Evolutionary conservation across 35 echinoderm and acorn worm genomes (phyloP).

Genomic region (Stichopus chloronotus): DNA sequence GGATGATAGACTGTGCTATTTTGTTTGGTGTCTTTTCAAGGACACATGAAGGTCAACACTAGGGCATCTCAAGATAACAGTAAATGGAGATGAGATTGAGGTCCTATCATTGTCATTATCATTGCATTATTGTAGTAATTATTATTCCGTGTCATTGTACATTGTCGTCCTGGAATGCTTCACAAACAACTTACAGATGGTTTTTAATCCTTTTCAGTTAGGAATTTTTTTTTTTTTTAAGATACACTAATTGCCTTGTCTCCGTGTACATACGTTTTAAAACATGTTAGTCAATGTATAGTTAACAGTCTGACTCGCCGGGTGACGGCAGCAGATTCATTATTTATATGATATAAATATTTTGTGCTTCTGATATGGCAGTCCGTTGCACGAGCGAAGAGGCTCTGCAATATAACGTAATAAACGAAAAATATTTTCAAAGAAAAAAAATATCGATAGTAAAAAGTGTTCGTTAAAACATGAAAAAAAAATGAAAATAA

Average conservation of each 20-base stretch:
- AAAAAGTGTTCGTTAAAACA: constrained; percentile 32
- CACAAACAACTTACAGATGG: too few species aligned
- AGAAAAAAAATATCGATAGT: neutral
- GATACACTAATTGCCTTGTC: constrained; percentile 11
- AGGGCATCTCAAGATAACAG: too few species aligned
- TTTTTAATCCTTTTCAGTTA: too few species aligned
- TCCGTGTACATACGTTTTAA: neutral
- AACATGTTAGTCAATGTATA: constrained; percentile 34
- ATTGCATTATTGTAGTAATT: too few species aligned
- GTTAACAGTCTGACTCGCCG: constrained; percentile 11
- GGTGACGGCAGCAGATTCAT: constrained; percentile 42
- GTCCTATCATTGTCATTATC: too few species aligned
- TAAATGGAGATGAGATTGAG: too few species aligned
- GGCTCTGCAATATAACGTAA: constrained; percentile 32
- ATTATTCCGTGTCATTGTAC: too few species aligned
- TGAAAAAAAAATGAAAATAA: neutral
- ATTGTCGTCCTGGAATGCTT: too few species aligned
- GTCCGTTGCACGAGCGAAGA: constrained; percentile 1
- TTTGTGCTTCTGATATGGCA: constrained; percentile 35
- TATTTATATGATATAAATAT: constrained; percentile 44
- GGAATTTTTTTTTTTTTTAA: too few species aligned
- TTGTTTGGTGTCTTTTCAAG: too few species aligned
- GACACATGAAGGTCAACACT: too few species aligned
- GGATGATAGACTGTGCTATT: too few species aligned
- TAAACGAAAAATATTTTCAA: neutral